phyloP scores from a whole-genome alignment of 1,140 invertebrate species.

The Hylaeus anthracinus region DNA sequence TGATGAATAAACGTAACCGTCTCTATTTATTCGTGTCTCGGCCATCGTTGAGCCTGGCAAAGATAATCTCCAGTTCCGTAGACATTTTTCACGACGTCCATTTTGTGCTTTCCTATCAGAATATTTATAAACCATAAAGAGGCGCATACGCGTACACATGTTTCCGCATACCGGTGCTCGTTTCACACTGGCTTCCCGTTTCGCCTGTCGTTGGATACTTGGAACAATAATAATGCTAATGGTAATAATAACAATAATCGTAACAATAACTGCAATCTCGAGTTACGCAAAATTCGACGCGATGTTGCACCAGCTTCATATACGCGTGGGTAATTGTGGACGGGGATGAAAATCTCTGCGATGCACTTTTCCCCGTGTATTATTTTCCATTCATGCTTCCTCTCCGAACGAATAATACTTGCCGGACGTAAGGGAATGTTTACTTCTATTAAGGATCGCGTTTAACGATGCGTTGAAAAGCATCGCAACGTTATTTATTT shows the following conservation, averaged over 20 bases:
- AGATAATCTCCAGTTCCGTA: conserved; percentile 50
- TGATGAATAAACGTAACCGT: background rate
- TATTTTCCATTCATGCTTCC: too few species aligned
- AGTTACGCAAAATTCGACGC: background rate
- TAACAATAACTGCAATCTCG: background rate
- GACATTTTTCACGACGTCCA: conserved; percentile 38
- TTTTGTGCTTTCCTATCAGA: background rate
- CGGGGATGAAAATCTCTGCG: background rate
- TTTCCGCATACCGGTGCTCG: background rate
- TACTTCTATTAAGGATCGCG: too few species aligned
- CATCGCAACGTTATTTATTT: too few species aligned
- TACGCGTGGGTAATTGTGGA: background rate
- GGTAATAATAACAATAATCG: conserved; percentile 16
- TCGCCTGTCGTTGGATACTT: background rate
- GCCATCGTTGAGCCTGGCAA: conserved; percentile 40
- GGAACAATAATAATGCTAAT: background rate
- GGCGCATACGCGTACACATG: background rate
- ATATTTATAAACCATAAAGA: conserved; percentile 37
- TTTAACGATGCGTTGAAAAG: too few species aligned
- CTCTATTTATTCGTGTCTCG: background rate
- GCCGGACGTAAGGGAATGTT: too few species aligned
- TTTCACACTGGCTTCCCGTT: background rate
- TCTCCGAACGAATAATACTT: too few species aligned
- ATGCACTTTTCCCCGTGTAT: too few species aligned
- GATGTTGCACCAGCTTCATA: background rate